Conservation (phyloP, 1,140 invertebrate species). For the Trichonephila clavata region DNA sequence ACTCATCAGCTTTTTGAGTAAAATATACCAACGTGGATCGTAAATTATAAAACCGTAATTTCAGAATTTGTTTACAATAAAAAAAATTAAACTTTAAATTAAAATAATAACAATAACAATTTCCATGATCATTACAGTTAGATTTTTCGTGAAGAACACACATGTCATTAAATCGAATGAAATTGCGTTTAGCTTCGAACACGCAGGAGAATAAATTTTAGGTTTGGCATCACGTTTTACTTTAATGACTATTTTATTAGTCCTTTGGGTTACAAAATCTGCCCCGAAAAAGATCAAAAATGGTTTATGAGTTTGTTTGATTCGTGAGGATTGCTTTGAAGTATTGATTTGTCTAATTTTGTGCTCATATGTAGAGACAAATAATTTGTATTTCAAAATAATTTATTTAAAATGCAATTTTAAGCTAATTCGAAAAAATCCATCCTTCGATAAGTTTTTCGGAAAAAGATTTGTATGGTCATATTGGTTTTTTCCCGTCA, state of each 20-base stretch:
- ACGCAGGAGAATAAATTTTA: background rate
- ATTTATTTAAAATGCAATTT: background rate
- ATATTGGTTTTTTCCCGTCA: no score
- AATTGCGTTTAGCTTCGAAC: background rate
- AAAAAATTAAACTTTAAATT: no score
- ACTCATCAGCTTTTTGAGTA: no score
- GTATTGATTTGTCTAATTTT: background rate
- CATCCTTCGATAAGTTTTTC: no score
- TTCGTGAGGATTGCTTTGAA: background rate
- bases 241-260: slow-evolving; percentile 33
- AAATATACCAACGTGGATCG: no score
- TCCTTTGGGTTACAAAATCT: background rate
- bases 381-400: background rate
- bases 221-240: slow-evolving; percentile 2
- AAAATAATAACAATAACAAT: no score
- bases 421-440: background rate
- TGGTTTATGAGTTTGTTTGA: background rate
- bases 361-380: background rate
- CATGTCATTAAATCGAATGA: background rate
- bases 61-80: no score
- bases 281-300: background rate
- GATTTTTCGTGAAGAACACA: background rate
- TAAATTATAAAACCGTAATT: no score
- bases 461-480: no score
- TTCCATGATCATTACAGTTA: background rate